phyloP scores from a whole-genome alignment of 2,797 vertebrate species.

The Catharus ustulatus region DNA sequence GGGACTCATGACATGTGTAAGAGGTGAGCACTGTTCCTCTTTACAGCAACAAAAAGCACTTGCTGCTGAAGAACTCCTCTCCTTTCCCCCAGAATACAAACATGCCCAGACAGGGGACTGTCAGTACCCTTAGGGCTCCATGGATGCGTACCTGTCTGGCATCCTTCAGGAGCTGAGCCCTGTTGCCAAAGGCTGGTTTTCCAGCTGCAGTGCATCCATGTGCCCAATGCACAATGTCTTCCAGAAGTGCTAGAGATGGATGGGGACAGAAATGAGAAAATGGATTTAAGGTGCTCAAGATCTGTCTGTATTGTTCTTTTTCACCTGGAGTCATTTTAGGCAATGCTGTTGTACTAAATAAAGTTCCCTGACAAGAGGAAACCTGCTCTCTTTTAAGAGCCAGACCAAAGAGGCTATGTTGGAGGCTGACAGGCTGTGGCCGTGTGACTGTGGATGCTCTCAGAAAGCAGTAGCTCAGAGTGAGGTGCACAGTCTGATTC shows the following conservation, averaged over 20 bases:
- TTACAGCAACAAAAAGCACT: neutral
- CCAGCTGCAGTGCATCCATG: neutral
- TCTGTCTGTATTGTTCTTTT: neutral
- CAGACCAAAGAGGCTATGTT: neutral
- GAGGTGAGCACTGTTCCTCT: neutral
- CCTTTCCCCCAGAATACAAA: slow-evolving; percentile 72
- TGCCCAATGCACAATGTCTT: neutral
- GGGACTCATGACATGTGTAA: neutral
- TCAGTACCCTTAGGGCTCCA: slow-evolving; percentile 82
- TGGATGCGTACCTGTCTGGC: slow-evolving; percentile 90
- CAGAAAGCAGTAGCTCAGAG: neutral
- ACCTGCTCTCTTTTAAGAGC: neutral
- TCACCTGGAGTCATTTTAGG: neutral
- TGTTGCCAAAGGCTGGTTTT: neutral
- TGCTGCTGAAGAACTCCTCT: slow-evolving; percentile 61
- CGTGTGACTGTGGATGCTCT: rapidly evolving
- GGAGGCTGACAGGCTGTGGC: neutral
- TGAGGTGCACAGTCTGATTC: neutral
- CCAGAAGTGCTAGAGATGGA: neutral
- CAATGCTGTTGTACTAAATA: neutral
- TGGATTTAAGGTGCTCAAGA: neutral
- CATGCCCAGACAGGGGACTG: slow-evolving; percentile 68
- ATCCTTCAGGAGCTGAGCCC: slow-evolving; percentile 80
- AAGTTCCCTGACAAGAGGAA: neutral
- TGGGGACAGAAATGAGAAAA: neutral